Evolutionary conservation across 1,140 invertebrate genomes (phyloP).

Genomic region (Lasioglossum baleicum): DNA sequence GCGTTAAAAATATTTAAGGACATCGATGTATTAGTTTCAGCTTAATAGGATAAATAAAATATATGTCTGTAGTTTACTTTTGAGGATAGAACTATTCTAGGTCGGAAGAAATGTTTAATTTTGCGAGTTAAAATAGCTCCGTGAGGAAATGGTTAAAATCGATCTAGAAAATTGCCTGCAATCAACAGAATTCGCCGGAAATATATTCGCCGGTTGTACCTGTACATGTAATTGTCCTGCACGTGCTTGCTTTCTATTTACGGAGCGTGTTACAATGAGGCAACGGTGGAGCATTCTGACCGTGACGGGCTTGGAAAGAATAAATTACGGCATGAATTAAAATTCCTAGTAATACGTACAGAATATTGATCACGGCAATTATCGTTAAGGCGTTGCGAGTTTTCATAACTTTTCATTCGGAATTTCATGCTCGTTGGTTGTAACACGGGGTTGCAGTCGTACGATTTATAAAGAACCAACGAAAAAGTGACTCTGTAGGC

Average conservation of each 20-base stretch:
- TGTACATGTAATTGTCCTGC: neutral
- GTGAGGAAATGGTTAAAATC: too few relatives aligned
- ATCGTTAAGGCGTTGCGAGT: neutral
- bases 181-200: too few relatives aligned
- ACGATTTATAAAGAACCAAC: neutral
- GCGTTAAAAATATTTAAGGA: too few relatives aligned
- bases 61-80: too few relatives aligned
- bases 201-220: neutral
- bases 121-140: too few relatives aligned
- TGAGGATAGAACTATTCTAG: too few relatives aligned
- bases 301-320: neutral
- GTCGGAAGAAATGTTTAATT: too few relatives aligned
- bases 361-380: neutral
- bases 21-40: too few relatives aligned
- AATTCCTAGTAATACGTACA: neutral
- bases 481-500: too few relatives aligned
- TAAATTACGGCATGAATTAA: neutral
- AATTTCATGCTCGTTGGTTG: neutral
- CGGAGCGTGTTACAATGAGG: neutral
- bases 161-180: too few relatives aligned
- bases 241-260: neutral
- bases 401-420: neutral
- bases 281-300: neutral
- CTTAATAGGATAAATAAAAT: too few relatives aligned
- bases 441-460: neutral